A percentile compares a stretch with the other conserved stretches of the same genome.
These are phyloP conservation scores for Lamprologus speciosus DNA, from an alignment of 2,113 vertebrate genomes.

Conservation along the genomic window DNA sequence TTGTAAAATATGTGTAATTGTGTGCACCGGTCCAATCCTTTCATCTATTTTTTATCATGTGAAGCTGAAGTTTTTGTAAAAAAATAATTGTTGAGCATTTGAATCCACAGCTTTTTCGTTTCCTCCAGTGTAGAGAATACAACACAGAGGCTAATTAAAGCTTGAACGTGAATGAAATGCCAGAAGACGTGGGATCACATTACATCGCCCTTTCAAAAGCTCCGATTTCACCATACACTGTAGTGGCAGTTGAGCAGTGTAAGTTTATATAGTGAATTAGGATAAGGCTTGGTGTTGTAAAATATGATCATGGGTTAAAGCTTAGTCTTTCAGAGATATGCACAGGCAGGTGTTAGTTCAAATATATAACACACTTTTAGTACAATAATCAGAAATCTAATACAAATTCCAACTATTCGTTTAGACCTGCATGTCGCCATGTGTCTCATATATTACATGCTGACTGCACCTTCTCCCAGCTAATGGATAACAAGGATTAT, in stretches of 20 bases:
- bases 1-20: neutral
- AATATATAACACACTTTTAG: neutral
- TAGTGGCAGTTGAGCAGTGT: neutral
- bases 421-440: neutral
- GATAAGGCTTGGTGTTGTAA: neutral
- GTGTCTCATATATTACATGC: neutral
- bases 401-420: neutral
- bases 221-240: neutral
- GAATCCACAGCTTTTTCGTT: neutral
- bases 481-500: slow-evolving; percentile 22
- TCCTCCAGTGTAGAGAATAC: neutral
- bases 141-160: neutral
- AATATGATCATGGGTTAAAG: neutral
- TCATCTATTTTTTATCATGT: neutral
- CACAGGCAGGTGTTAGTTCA: neutral
- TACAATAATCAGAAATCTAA: neutral
- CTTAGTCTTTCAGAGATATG: neutral
- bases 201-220: neutral
- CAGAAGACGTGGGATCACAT: neutral
- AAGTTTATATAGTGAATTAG: neutral
- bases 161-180: neutral
- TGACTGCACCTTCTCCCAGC: neutral
- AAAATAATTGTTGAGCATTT: neutral
- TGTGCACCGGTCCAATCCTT: accelerated
- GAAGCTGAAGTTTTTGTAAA: neutral